Evolutionary conservation across 1,140 invertebrate species (phyloP), one percentile per base, ranked within the genome.

Genomic region (Heliconius nattereri): DNA sequence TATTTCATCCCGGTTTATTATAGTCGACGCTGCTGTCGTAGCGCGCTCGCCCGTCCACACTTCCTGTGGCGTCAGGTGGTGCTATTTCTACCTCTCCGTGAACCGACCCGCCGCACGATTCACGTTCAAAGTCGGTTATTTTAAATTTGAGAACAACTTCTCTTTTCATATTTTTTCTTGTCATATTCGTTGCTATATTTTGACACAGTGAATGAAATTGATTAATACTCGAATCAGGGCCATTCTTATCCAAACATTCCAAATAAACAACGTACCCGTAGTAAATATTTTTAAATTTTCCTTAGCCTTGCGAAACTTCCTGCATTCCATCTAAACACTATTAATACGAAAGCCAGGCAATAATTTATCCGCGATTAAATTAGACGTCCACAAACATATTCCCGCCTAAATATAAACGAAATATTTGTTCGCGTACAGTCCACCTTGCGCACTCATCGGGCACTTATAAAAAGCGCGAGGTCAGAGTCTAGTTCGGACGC

Each of bases 381-480:
- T 57, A 57, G n/a, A 57, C 54, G 54, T 57, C 54, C 8, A 71
- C 70, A 71, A 16, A 35, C 29, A 71, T 81, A 75, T 85, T 88
- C 79, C 79, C 83, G 80, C 84, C 92, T 92, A 94, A 93, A 92
- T 94, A 90, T 92, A 93, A 89, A 88, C 85, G 82, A 79, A 83
- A 89, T 89, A 88, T 86, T 88, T 86, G 86, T 81, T 88, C 87
- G 88, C 89, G 81, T 82, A 85, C 86, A 89, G 83, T 89, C 81
- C 87, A 91, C 89, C 87, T 92, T 90, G 88, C 90, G 89, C 89
- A 85, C 90, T 92, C 90, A 90, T 90, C 89, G 90, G 90, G 77
- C 88, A 91, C 90, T 92, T 93, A 93, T 93, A 94, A 93, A 94
- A 92, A 92, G 91, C 89, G 83, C 92, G 92, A 94, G 92, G 92